Percentiles rank a stretch among this genome's conserved stretches.
Evolutionary conservation across 2,113 vertebrate species (phyloP).

Genomic region (Ptilorrhoa leucosticta): DNA sequence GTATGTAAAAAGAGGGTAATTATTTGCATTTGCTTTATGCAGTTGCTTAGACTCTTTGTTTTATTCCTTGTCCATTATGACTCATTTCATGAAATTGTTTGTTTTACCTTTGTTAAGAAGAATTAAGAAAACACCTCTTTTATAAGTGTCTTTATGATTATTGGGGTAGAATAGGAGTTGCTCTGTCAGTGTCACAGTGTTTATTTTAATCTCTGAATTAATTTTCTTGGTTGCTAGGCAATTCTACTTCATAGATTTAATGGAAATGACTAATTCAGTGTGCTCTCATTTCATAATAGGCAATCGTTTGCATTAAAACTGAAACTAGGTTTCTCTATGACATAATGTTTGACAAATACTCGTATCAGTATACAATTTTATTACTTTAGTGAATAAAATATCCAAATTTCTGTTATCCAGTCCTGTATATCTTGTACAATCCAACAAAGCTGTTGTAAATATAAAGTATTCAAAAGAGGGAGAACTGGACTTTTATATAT

Average conservation of each 20-base stretch:
- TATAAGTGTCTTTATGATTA: not conserved
- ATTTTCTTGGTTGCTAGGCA: conserved; percentile 63
- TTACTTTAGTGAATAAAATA: not conserved
- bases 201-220: conserved; percentile 61
- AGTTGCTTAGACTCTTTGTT: not conserved
- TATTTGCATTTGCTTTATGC: not conserved
- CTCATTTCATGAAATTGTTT: not conserved
- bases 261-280: conserved; percentile 45
- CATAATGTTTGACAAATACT: not conserved
- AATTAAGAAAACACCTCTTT: not conserved
- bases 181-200: conserved; percentile 12
- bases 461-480: not conserved
- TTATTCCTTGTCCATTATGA: not conserved
- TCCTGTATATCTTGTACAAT: not conserved
- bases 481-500: not conserved
- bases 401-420: not conserved
- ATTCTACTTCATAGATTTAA: conserved; percentile 54
- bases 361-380: not conserved
- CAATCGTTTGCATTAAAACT: not conserved
- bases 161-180: not conserved
- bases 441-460: not conserved
- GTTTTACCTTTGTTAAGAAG: not conserved
- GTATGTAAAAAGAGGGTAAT: not conserved
- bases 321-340: conserved; percentile 6
- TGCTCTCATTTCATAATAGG: conserved; percentile 14